Evolutionary conservation across 2,888 invertebrate species (phyloP), one percentile per base, ranked within the genome.

Genomic region (Camptogramma bilineatum): DNA sequence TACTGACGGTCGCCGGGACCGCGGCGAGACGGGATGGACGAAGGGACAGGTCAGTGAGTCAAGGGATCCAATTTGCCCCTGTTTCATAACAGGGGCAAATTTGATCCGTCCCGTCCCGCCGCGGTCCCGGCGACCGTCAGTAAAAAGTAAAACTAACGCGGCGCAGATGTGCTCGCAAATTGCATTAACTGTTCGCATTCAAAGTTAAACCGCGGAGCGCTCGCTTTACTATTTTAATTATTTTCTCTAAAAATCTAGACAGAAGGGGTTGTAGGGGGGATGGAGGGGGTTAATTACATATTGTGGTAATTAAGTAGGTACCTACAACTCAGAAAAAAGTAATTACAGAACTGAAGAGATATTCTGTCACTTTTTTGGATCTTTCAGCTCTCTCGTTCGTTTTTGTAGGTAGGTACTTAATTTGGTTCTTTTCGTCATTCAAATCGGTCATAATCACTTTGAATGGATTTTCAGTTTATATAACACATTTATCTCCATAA

Each of bases 81-180:
- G 34, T 13, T 13, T 2, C 4, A 28, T n/a, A 13, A 13, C 34
- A 39, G 13, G 34, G 34, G 34, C 34, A 39, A 13, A 13, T 0
- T 28, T 7, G 7, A 8, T 28, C 28, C 28, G 42, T 24, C 52
- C 5, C 5, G 5, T 9, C 1, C 60, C 39, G 10, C n/a, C 28
- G 16, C 42, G 42, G 51, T 46, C 21, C 51, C 46, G 28, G 10
- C 50, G 8, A 18, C 34, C 52, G 18, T 24, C 54, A 28, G 46
- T 52, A 53, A 54, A 54, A 54, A 64, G 59, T 44, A 52, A 52
- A 59, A 55, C 39, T 59, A 64, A 64, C 55, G 64, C 59, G 51
- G 46, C 52, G 52, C 59, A 64, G 59, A 56, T 64, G 64, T 47
- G 55, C 55, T 56, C 52, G 52, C 56, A 39, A 60, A 52, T 52